Conservation (phyloP, 2,888 invertebrate genomes). For the Hecatera dysodea region DNA sequence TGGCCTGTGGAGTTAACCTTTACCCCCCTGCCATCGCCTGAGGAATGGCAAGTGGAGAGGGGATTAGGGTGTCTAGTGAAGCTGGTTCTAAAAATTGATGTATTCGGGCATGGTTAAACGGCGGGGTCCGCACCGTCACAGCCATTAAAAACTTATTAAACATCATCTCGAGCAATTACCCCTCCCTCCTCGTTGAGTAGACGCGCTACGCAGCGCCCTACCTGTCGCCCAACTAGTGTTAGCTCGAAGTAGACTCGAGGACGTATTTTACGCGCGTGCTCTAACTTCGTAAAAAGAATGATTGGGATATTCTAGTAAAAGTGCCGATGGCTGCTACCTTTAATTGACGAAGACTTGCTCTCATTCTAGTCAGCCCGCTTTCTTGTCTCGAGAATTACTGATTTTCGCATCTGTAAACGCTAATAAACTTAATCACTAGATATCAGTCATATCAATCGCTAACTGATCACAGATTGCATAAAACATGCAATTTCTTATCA, state of each 20-base stretch:
- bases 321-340: not conserved
- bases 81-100: constrained; percentile 75
- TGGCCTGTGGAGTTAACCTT: constrained; percentile 51
- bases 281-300: constrained; percentile 22
- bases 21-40: constrained; percentile 9
- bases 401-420: not conserved
- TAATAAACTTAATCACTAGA: not conserved
- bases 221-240: constrained; percentile 57
- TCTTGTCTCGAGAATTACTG: not conserved
- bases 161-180: constrained; percentile 92
- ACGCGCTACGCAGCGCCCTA: constrained; percentile 56
- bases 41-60: constrained; percentile 27
- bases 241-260: constrained; percentile 47
- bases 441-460: not conserved
- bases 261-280: constrained; percentile 43
- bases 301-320: not conserved
- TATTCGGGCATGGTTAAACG: constrained; percentile 84
- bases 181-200: constrained; percentile 74
- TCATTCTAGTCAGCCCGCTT: no score
- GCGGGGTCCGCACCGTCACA: constrained; percentile 83
- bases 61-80: constrained; percentile 63
- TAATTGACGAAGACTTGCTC: not conserved
- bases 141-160: constrained; percentile 93
- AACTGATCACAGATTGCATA: not conserved
- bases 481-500: no score